Evolutionary conservation across 2,113 vertebrate species (phyloP).

Genomic region (Cyanocitta stelleri): DNA sequence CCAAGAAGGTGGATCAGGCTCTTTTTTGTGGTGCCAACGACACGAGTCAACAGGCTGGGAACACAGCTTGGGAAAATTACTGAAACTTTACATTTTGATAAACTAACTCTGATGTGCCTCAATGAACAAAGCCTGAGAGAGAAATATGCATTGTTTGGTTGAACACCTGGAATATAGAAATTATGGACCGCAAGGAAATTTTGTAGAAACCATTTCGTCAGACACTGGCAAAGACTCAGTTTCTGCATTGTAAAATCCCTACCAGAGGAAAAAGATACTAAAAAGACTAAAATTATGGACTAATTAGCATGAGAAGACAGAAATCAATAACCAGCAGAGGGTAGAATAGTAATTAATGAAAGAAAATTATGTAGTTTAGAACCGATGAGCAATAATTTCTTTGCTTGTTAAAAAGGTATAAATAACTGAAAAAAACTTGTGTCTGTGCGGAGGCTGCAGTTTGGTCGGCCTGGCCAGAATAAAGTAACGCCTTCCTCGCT

Average conservation of each 20-base stretch:
- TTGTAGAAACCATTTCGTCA: rapidly evolving
- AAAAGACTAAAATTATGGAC: not conserved
- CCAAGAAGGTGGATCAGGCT: not conserved
- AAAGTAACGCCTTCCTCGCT: not conserved
- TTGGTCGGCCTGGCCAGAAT: not conserved
- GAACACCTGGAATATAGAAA: not conserved
- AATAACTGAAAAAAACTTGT: not conserved
- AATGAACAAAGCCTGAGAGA: not conserved
- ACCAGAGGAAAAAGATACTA: not conserved
- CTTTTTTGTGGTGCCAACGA: not conserved
- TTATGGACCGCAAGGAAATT: not conserved
- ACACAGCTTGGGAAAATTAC: not conserved
- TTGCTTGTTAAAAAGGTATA: not conserved
- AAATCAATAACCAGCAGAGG: not conserved
- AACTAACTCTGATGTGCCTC: not conserved
- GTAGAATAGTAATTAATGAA: not conserved
- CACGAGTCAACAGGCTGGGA: not conserved
- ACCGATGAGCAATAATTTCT: not conserved
- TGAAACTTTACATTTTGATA: not conserved
- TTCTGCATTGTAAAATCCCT: not conserved
- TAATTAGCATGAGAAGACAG: not conserved
- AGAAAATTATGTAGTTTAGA: not conserved
- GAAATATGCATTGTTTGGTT: not conserved
- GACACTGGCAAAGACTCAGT: not conserved
- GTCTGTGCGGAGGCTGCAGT: not conserved